Conservation (phyloP, 2,113 vertebrate species). For the Phaethon lepturus region DNA sequence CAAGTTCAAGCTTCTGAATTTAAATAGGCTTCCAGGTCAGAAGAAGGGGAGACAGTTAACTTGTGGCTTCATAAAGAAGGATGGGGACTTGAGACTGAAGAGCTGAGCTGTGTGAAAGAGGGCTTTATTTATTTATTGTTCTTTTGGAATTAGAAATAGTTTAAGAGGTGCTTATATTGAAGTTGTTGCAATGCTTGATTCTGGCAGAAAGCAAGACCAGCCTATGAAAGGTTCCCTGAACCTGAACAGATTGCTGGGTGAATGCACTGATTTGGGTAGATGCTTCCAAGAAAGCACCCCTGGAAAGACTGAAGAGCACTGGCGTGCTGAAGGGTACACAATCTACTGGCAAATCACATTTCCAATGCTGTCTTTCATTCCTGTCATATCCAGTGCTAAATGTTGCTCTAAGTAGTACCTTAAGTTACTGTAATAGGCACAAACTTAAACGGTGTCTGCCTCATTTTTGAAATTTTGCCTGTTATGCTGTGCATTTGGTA, state of each 20-base stretch:
- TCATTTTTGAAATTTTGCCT: background rate
- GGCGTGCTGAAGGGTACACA: background rate
- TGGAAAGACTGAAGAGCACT: background rate
- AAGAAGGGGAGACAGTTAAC: background rate
- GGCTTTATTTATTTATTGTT: background rate
- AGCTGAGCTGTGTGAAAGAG: background rate
- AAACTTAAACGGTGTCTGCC: background rate
- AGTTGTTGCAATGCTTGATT: background rate
- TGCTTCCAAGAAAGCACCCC: background rate
- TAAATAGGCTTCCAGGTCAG: background rate
- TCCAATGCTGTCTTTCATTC: background rate
- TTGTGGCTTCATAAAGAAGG: background rate
- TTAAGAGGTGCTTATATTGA: background rate
- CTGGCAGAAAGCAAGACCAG: background rate
- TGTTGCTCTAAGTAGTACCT: background rate
- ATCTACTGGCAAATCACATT: background rate
- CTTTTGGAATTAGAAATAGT: background rate
- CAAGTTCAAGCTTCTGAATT: background rate
- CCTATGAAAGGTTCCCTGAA: background rate
- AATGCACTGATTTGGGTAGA: background rate
- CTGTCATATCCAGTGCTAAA: background rate
- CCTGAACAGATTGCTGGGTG: background rate
- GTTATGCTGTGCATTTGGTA: background rate
- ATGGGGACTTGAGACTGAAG: background rate
- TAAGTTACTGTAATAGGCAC: background rate